A percentile compares a stretch with the other conserved stretches of the same genome.
Evolutionary conservation across 1,140 invertebrate species (phyloP).

Genomic region (Habropoda laboriosa): DNA sequence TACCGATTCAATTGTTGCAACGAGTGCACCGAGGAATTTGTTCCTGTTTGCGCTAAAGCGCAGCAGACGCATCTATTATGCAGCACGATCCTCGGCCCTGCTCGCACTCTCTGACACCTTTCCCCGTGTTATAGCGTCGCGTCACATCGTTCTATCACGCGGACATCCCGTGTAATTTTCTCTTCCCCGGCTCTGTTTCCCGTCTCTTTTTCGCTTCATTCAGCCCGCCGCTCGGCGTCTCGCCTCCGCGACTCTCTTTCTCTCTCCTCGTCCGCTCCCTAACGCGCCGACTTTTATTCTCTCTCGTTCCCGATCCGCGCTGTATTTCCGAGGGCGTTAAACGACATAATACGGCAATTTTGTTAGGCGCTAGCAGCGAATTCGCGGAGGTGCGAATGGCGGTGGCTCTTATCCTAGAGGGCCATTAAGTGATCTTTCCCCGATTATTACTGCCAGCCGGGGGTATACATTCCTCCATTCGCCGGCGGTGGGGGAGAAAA

Average conservation of each 20-base stretch:
- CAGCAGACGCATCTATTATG: constrained; percentile 70
- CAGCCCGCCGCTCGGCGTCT: neutral
- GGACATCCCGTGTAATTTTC: constrained; percentile 55
- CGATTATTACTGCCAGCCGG: constrained; percentile 63
- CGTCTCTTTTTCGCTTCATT: neutral
- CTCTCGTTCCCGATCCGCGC: constrained; percentile 29
- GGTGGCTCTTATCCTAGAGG: constrained; percentile 40
- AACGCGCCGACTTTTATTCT: constrained; percentile 26
- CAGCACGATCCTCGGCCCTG: constrained; percentile 48
- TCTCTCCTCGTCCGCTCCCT: neutral
- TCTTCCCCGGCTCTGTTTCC: constrained; percentile 2
- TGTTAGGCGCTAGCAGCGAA: constrained; percentile 62
- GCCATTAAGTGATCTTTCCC: constrained; percentile 66
- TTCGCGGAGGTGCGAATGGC: constrained; percentile 58
- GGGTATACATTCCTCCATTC: constrained; percentile 51
- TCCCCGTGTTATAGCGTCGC: constrained; percentile 35
- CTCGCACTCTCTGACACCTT: constrained; percentile 46
- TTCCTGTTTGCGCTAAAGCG: constrained; percentile 64
- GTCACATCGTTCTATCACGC: constrained; percentile 33
- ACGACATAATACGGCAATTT: constrained; percentile 67
- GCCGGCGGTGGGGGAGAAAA: constrained; percentile 21
- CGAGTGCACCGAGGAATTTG: constrained; percentile 70
- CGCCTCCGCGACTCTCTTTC: neutral
- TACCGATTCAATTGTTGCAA: constrained; percentile 79
- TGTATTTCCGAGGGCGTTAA: constrained; percentile 51